phyloP scores from a whole-genome alignment of 2,113 vertebrate genomes.

The Dolichotis patagonum region DNA sequence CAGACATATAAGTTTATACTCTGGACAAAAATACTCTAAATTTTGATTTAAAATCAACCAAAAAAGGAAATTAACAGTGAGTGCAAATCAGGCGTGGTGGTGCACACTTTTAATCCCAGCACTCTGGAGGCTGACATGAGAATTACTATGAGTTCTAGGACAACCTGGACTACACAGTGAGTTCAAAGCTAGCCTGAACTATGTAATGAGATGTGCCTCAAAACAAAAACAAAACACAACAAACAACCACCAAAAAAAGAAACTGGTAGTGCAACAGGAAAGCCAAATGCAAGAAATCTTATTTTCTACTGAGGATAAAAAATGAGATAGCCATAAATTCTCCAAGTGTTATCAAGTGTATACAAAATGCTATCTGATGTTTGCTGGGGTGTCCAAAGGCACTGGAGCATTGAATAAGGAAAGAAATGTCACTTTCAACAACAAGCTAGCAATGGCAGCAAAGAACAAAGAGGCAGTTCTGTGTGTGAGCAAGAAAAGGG shows the following conservation, averaged over 20 bases:
- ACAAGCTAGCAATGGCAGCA: background rate
- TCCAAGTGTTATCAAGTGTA: background rate
- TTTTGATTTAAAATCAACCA: background rate
- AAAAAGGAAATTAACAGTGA: background rate
- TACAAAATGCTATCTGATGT: background rate
- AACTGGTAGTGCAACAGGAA: background rate
- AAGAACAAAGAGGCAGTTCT: background rate
- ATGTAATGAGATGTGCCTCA: background rate
- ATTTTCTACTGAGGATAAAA: background rate
- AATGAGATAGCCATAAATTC: background rate
- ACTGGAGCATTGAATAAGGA: background rate
- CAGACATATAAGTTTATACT: background rate
- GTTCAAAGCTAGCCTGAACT: background rate
- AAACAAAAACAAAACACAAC: background rate
- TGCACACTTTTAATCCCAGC: background rate
- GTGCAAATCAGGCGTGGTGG: background rate
- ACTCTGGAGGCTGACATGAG: background rate
- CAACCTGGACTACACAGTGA: background rate
- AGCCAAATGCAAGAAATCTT: background rate
- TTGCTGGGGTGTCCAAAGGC: background rate
- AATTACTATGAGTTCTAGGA: background rate
- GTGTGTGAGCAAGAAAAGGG: background rate
- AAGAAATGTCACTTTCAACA: background rate
- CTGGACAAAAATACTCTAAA: background rate
- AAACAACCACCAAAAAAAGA: background rate